phyloP scores from a whole-genome alignment of 2,888 invertebrate genomes.

The Aleiodes alternator region DNA sequence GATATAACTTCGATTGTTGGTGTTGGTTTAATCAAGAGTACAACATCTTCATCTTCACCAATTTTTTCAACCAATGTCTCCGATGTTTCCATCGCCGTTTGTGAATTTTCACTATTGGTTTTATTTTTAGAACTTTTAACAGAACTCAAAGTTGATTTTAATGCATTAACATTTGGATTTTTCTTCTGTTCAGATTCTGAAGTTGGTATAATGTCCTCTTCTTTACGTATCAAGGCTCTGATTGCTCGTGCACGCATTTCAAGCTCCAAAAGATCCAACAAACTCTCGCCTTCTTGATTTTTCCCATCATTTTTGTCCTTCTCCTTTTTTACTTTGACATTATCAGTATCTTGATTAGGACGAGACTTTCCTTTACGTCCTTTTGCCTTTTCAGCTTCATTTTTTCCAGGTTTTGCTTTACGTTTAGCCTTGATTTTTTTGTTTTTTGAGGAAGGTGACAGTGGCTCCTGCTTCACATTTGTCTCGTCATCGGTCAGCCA shows the following conservation, averaged over 20 bases:
- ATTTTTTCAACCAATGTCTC: constrained; percentile 47
- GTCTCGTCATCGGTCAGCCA: constrained; percentile 68
- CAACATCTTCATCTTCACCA: constrained; percentile 72
- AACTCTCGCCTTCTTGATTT: constrained; percentile 74
- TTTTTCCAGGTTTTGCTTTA: constrained; percentile 52
- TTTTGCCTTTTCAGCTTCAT: constrained; percentile 56
- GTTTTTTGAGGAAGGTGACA: constrained; percentile 54
- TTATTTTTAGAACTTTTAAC: constrained; percentile 44
- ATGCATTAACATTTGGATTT: constrained; percentile 41
- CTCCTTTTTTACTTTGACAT: constrained; percentile 63
- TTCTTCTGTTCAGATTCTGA: constrained; percentile 45
- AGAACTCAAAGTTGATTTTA: constrained; percentile 48
- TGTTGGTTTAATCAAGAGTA: constrained; percentile 70
- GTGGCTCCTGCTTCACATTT: constrained; percentile 61
- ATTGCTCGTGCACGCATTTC: constrained; percentile 80
- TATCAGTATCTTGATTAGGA: constrained; percentile 51
- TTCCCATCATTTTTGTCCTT: constrained; percentile 58
- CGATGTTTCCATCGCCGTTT: neutral
- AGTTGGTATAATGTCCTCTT: constrained; percentile 68
- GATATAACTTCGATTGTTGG: constrained; percentile 72
- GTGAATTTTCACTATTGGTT: neutral
- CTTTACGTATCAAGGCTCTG: constrained; percentile 76
- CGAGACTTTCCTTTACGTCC: constrained; percentile 48
- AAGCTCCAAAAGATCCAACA: constrained; percentile 78
- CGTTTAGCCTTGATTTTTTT: constrained; percentile 54